Percentiles rank a stretch among this genome's conserved stretches.
phyloP scores from a whole-genome alignment of 2,888 invertebrate species.

The Thecophora atra region DNA sequence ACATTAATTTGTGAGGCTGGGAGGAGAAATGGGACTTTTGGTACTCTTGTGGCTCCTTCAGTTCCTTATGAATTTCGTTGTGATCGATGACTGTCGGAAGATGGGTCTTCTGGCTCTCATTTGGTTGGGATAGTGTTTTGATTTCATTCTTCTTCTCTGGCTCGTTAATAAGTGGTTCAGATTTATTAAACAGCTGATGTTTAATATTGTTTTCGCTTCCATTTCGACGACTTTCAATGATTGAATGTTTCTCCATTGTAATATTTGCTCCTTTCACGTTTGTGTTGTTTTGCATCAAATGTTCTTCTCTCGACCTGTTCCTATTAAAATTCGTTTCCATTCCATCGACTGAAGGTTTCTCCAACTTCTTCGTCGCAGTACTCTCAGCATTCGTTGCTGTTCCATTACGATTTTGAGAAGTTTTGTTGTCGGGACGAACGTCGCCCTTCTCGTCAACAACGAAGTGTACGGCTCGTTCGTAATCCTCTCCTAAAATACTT shows the following conservation, averaged over 20 bases:
- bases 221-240: background rate
- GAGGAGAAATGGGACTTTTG: background rate
- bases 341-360: constrained; percentile 49
- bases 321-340: too few species aligned
- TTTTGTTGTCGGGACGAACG: constrained; percentile 35
- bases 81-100: constrained; percentile 7
- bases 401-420: constrained; percentile 17
- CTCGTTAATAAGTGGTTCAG: background rate
- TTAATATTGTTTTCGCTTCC: background rate
- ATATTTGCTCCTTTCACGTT: constrained; percentile 18
- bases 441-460: constrained; percentile 50
- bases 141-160: constrained; percentile 13
- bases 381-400: constrained; percentile 28
- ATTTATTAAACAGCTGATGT: background rate
- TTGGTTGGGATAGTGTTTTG: constrained; percentile 15
- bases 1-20: background rate
- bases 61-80: constrained; percentile 16
- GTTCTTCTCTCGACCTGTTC: background rate
- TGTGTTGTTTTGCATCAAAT: constrained; percentile 8
- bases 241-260: background rate
- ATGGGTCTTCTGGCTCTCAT: constrained; percentile 9
- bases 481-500: constrained; percentile 59
- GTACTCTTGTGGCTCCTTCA: constrained; percentile 33
- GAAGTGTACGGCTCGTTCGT: constrained; percentile 58
- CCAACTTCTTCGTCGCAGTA: too few species aligned